These are phyloP conservation scores for Ornithoptera priamus DNA, from an alignment of 2,888 invertebrate genomes.

Conservation along the genomic window DNA sequence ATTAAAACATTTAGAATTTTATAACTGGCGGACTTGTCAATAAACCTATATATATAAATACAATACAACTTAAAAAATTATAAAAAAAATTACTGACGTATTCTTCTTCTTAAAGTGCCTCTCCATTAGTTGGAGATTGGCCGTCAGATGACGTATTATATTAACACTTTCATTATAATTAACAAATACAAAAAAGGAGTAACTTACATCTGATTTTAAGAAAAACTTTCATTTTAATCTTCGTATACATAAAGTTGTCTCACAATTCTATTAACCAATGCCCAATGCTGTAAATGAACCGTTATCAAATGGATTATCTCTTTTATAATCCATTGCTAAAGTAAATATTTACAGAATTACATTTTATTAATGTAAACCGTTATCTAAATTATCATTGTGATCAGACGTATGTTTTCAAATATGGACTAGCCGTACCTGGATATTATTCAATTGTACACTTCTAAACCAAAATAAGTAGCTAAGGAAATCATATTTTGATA, in stretches of 20 bases:
- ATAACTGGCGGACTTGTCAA: background rate
- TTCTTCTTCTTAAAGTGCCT: too few species aligned
- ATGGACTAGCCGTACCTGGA: background rate
- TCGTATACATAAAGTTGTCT: background rate
- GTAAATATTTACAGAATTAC: slow-evolving; percentile 5
- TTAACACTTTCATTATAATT: background rate
- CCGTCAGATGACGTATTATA: too few species aligned
- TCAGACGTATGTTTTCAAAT: slow-evolving; percentile 14
- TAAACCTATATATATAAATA: too few species aligned
- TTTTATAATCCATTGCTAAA: slow-evolving; percentile 24
- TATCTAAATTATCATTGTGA: slow-evolving; percentile 24
- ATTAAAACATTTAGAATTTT: background rate
- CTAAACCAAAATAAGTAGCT: background rate
- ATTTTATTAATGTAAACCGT: slow-evolving; percentile 13
- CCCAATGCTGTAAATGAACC: slow-evolving; percentile 18
- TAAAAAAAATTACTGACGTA: too few species aligned
- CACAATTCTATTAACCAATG: background rate
- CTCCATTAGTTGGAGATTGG: too few species aligned
- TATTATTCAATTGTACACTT: slow-evolving; percentile 6
- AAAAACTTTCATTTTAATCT: slow-evolving; percentile 18
- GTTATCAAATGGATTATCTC: background rate
- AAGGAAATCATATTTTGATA: background rate
- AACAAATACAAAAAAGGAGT: background rate
- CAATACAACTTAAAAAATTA: too few species aligned
- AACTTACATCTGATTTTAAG: slow-evolving; percentile 16